Evolutionary conservation across 2,888 invertebrate genomes (phyloP).

Genomic region (Euplagia quadripunctaria): DNA sequence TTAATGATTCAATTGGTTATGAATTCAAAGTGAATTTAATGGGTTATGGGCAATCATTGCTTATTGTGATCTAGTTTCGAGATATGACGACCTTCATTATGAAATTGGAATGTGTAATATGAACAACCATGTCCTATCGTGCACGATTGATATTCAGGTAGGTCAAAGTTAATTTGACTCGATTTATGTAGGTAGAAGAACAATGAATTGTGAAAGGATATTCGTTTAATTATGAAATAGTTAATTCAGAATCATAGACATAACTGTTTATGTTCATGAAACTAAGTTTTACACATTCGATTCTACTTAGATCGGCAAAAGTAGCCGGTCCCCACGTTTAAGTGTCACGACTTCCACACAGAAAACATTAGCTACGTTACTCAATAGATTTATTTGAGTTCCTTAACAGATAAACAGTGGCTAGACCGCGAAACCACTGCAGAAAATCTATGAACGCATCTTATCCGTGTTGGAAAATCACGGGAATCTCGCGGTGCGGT

Average conservation of each 20-base stretch:
- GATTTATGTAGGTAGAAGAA: neutral
- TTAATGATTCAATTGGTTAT: conserved; percentile 77
- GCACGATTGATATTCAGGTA: conserved; percentile 14
- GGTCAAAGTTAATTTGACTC: conserved; percentile 11
- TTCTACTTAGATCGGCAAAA: conserved; percentile 62
- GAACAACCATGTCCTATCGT: conserved; percentile 45
- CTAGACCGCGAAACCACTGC: conserved; percentile 81
- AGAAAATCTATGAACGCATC: conserved; percentile 81
- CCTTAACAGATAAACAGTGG: conserved; percentile 78
- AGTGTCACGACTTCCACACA: conserved; percentile 78
- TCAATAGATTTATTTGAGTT: conserved; percentile 82
- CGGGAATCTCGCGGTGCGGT: conserved; percentile 80
- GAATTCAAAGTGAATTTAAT: conserved; percentile 69
- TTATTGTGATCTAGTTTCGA: conserved; percentile 79
- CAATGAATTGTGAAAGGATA: neutral
- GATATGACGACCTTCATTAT: conserved; percentile 74
- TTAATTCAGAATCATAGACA: conserved; percentile 10
- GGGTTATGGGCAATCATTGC: conserved; percentile 72
- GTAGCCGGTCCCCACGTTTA: conserved; percentile 70
- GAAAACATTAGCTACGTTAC: conserved; percentile 74
- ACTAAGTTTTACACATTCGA: conserved; percentile 64
- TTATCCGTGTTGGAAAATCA: conserved; percentile 81
- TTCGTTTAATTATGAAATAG: neutral
- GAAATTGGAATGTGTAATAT: conserved; percentile 70
- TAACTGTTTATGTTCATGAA: conserved; percentile 54